A percentile compares a stretch with the other conserved stretches of the same genome.
Evolutionary conservation across 2,113 vertebrate genomes (phyloP).

Genomic region (Oceanodroma tethys): DNA sequence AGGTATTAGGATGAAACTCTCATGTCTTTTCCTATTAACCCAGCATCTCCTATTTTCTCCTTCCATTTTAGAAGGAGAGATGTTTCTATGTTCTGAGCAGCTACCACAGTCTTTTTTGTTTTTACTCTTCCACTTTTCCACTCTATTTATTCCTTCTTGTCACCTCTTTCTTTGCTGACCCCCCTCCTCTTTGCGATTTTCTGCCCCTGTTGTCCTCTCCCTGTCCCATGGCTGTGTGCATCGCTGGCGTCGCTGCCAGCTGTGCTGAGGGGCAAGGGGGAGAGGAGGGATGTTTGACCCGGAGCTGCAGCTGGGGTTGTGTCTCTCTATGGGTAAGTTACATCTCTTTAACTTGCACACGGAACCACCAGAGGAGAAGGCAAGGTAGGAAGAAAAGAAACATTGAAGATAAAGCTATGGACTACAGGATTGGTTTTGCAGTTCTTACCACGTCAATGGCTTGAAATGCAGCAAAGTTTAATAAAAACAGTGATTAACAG

Average conservation of each 20-base stretch:
- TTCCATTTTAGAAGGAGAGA: neutral
- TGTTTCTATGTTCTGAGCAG: neutral
- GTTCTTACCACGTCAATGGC: neutral
- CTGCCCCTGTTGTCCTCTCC: neutral
- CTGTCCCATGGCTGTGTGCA: neutral
- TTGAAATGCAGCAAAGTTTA: neutral
- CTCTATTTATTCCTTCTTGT: neutral
- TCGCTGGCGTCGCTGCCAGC: neutral
- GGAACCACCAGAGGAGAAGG: neutral
- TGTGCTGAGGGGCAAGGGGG: neutral
- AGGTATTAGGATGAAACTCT: neutral
- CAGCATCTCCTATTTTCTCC: neutral
- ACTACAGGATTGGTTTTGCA: neutral
- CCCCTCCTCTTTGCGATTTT: neutral
- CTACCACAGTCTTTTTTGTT: neutral
- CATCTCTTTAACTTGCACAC: neutral
- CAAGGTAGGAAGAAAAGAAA: neutral
- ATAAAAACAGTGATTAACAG: neutral
- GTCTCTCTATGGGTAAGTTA: neutral
- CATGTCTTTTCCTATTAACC: neutral
- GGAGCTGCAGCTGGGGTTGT: neutral
- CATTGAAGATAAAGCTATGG: neutral
- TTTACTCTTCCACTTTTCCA: neutral
- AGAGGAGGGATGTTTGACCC: neutral
- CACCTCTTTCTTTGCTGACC: neutral